Evolutionary conservation across 1,140 invertebrate genomes (phyloP).

Genomic region (Bombus sylvicola): DNA sequence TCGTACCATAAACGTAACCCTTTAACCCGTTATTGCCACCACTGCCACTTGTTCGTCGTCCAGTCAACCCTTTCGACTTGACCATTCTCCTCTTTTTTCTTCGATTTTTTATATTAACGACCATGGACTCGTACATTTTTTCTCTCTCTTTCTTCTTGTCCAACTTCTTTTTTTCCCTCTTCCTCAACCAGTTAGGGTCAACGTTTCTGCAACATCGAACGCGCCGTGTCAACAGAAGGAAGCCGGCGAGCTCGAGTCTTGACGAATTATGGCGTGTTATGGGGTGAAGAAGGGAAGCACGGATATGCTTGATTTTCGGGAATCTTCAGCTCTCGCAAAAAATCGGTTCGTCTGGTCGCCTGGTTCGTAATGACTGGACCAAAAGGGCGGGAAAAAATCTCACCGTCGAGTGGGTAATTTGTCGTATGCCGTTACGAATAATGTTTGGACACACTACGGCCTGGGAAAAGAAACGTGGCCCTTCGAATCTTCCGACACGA

Average conservation of each 20-base stretch:
- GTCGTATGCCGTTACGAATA: constrained; percentile 51
- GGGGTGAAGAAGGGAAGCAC: constrained; percentile 32
- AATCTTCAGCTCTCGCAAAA: constrained; percentile 38
- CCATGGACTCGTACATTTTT: not conserved
- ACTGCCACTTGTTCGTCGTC: not conserved
- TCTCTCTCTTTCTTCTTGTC: not conserved
- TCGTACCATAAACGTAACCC: constrained; percentile 44
- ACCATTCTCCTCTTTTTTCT: not conserved
- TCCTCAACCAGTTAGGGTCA: not conserved
- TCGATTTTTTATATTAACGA: constrained; percentile 19
- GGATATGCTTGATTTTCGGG: constrained; percentile 46
- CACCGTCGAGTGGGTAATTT: constrained; percentile 36
- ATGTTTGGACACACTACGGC: constrained; percentile 26
- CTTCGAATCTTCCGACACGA: not conserved
- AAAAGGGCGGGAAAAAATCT: constrained; percentile 31
- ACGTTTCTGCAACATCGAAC: not conserved
- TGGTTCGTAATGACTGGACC: constrained; percentile 35
- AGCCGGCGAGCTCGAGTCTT: not conserved
- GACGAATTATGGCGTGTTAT: not conserved
- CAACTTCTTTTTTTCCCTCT: not conserved
- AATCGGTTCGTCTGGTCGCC: not conserved
- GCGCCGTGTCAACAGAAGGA: not conserved
- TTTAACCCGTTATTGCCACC: constrained; percentile 7
- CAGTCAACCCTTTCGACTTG: constrained; percentile 40
- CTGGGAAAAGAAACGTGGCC: not conserved